Percentiles rank a stretch among this genome's conserved stretches.
Evolutionary conservation across 2,113 vertebrate species (phyloP).

Genomic region (Ia io): DNA sequence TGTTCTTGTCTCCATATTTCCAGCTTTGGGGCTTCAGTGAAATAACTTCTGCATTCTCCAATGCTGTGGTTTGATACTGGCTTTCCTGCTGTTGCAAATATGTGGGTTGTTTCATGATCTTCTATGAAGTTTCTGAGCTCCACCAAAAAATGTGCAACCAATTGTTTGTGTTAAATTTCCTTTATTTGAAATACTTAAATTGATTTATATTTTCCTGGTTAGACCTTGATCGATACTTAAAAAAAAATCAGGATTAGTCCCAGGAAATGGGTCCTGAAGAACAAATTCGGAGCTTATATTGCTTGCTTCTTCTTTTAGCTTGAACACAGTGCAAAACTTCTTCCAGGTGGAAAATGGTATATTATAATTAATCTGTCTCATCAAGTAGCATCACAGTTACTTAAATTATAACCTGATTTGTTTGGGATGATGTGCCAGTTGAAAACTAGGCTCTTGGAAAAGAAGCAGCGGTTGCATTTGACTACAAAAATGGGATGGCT

Average conservation of each 20-base stretch:
- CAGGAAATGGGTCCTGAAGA: not conserved
- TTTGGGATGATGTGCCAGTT: slow-evolving; percentile 19
- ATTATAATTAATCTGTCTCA: slow-evolving; percentile 41
- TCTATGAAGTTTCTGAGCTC: not conserved
- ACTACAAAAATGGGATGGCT: not conserved
- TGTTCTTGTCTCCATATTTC: not conserved
- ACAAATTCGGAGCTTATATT: not conserved
- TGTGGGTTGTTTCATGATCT: not conserved
- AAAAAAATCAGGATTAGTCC: not conserved
- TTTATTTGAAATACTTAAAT: not conserved
- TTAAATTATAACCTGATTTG: slow-evolving; percentile 52
- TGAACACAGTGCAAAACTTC: not conserved
- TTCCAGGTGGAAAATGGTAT: slow-evolving; percentile 34
- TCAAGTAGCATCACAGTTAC: not conserved
- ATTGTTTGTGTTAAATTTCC: not conserved
- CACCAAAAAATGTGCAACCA: not conserved
- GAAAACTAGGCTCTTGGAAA: slow-evolving; percentile 34
- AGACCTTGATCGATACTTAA: not conserved
- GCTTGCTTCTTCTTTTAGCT: slow-evolving; percentile 27
- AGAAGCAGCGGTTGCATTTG: slow-evolving; percentile 25
- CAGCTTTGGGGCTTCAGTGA: not conserved
- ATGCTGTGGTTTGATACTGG: rapidly evolving
- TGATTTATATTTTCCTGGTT: slow-evolving; percentile 21
- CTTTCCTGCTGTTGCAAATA: not conserved
- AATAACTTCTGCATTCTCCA: not conserved